Evolutionary conservation across 2,113 vertebrate species (phyloP), one percentile per base, ranked within the genome.

Genomic region (Scalopus aquaticus): DNA sequence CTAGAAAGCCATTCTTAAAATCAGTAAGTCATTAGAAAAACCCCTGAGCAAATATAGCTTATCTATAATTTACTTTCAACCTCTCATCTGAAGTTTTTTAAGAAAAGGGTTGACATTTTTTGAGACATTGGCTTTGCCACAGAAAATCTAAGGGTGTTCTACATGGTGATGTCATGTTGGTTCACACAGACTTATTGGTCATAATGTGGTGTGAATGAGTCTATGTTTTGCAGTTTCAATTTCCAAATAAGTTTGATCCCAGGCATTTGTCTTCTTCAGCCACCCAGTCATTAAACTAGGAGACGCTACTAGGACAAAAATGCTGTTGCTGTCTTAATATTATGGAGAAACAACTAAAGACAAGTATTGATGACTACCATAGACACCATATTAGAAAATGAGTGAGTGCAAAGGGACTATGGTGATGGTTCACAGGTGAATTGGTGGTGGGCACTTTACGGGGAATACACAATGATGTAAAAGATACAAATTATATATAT

Each of bases 161-260:
- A 46, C 26, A 9, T 58, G 46, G 73, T 79, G 26, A 72, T 46
- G 70, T 62, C 51, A 56, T 37, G 62, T 51, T 35, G 39, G 1
- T 56, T 32, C 15, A n/a, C 10, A 73, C 64, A 19, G 24, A 46
- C 60, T 60, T 44, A 46, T 91, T 73, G 56, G 19, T 35, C 69
- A 64, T 42, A 24, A 74, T 12, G 20, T 51, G 11, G 19, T 80
- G 1, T 54, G 60, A 72, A 54, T 69, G 58, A 65, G 15, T 37
- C 30, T 0, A 12, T 22, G 9, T 79, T 88, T 88, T 28, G 35
- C 37, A 94, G 76, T 90, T 81, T 81, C 62, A 80, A 9, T 96
- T 93, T 94, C 90, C 78, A 94, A 91, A 85, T 56, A 60, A 28
- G 2, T n/a, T 70, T 72, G 70, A 46, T 88, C 16, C 16, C 39